Evolutionary conservation across 2,797 vertebrate species (phyloP).

Genomic region (Acipenser oxyrinchus): DNA sequence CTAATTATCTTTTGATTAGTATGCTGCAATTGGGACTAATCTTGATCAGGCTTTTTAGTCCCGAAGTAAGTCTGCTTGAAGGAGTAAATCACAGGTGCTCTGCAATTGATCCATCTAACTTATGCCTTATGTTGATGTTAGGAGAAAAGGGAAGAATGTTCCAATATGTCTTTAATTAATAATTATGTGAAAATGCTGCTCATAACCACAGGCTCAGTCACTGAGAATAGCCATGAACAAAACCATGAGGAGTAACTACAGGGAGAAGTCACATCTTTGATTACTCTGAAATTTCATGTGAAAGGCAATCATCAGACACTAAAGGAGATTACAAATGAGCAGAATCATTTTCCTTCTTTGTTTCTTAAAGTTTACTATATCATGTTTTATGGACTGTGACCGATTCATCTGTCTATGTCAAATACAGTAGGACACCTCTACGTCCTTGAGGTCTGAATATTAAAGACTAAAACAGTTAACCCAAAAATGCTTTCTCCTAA

Average conservation of each 20-base stretch:
- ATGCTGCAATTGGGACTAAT: too few relatives aligned
- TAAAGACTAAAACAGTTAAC: constrained; percentile 36
- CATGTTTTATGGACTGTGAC: constrained; percentile 13
- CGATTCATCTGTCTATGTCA: constrained; percentile 47
- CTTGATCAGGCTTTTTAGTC: too few relatives aligned
- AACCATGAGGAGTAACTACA: constrained; percentile 8
- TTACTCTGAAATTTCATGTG: constrained; percentile 21
- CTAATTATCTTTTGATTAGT: too few relatives aligned
- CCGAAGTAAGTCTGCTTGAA: too few relatives aligned
- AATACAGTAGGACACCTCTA: constrained; percentile 42
- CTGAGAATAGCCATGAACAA: neutral
- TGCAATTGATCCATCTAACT: too few relatives aligned
- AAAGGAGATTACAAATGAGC: constrained; percentile 17
- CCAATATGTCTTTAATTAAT: constrained; percentile 9
- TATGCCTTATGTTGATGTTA: neutral
- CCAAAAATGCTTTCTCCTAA: too few relatives aligned
- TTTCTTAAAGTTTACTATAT: constrained; percentile 7
- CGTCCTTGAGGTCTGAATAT: constrained; percentile 45
- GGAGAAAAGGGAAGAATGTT: neutral
- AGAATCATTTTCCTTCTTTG: neutral
- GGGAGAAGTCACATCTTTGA: constrained; percentile 18
- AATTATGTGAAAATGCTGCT: constrained; percentile 11
- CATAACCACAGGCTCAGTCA: constrained; percentile 9
- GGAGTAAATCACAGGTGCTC: too few relatives aligned
- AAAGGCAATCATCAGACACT: constrained; percentile 18